These are phyloP conservation scores for Mustela lutreola DNA, from an alignment of 2,113 vertebrate genomes.

Conservation along the genomic window DNA sequence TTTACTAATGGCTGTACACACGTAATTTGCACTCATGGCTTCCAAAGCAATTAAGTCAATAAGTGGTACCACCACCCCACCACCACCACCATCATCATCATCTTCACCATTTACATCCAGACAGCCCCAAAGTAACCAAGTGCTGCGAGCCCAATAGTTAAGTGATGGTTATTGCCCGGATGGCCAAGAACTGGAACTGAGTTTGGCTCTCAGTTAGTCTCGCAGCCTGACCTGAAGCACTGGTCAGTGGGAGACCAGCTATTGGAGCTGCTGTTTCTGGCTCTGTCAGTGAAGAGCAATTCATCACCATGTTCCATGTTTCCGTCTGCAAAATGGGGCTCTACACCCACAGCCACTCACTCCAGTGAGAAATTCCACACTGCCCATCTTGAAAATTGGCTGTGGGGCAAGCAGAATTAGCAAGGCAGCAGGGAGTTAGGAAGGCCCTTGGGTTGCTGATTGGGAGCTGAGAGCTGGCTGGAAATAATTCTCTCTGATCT, in stretches of 20 bases:
- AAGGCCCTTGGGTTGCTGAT: constrained; percentile 19
- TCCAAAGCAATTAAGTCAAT: not conserved
- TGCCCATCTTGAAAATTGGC: not conserved
- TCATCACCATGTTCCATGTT: not conserved
- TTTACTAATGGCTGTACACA: not conserved
- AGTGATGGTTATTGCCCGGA: not conserved
- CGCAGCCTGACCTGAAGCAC: not conserved
- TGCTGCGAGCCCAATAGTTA: not conserved
- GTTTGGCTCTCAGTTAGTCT: not conserved
- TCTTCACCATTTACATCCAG: not conserved
- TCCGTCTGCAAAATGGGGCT: constrained; percentile 37
- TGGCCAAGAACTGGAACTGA: not conserved
- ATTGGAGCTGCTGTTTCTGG: not conserved
- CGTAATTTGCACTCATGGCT: not conserved
- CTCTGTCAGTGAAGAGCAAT: not conserved
- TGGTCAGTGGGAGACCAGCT: not conserved
- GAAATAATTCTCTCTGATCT: constrained; percentile 63
- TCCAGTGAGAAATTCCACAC: not conserved
- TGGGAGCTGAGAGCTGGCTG: constrained; percentile 49
- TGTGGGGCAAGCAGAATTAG: not conserved
- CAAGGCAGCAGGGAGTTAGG: not conserved
- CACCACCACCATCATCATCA: not conserved
- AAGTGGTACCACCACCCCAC: not conserved
- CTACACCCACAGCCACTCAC: too few species aligned
- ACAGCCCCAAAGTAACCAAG: not conserved